These are phyloP conservation scores for Asteroscopus sphinx DNA, from an alignment of 2,888 invertebrate genomes.

Conservation along the genomic window DNA sequence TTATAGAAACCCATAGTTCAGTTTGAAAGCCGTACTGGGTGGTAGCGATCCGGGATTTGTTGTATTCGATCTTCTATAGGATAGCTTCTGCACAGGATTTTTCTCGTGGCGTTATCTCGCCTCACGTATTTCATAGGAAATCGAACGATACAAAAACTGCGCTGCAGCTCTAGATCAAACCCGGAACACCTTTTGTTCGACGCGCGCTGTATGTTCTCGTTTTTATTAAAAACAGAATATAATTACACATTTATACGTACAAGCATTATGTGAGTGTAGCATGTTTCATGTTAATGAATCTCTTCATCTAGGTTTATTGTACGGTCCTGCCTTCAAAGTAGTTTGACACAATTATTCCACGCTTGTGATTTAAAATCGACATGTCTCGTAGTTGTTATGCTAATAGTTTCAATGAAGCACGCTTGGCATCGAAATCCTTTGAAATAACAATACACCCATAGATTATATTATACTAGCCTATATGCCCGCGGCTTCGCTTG, in stretches of 20 bases:
- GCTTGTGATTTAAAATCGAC: neutral
- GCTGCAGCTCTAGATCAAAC: constrained; percentile 15
- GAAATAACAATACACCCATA: neutral
- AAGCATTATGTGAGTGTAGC: constrained; percentile 1
- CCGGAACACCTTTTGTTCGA: constrained; percentile 27
- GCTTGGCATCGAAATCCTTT: neutral
- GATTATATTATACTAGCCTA: no score
- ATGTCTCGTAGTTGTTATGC: neutral
- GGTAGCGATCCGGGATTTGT: constrained; percentile 25
- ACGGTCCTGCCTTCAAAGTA: neutral
- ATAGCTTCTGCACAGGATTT: constrained; percentile 17
- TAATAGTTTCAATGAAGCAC: neutral
- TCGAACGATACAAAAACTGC: constrained; percentile 46
- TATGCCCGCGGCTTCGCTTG: no score
- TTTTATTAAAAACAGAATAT: constrained; percentile 9
- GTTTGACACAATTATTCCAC: neutral
- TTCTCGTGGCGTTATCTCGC: constrained; percentile 35
- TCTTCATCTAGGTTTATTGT: neutral
- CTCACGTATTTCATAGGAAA: constrained; percentile 51
- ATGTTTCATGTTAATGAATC: neutral
- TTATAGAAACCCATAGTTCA: neutral
- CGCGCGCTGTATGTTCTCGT: constrained; percentile 6
- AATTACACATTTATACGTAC: no score
- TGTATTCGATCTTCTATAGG: constrained; percentile 33
- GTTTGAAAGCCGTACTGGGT: constrained; percentile 4